Conservation (phyloP, 2,113 vertebrate genomes). For the Thunnus thynnus region DNA sequence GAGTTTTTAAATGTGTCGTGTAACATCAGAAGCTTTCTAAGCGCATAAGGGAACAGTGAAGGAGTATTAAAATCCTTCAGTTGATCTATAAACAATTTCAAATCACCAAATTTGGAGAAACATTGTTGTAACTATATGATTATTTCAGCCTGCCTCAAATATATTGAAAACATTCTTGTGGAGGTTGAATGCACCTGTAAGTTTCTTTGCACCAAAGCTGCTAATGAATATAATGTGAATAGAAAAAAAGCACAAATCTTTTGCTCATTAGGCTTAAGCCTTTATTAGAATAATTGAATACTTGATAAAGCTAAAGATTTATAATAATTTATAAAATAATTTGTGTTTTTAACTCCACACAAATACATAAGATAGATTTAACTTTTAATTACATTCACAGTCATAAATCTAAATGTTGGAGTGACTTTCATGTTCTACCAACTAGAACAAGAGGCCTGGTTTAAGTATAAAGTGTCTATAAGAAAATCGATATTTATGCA, state of each 20-base stretch:
- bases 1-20: too few species aligned
- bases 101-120: too few species aligned
- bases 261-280: slow-evolving; percentile 55
- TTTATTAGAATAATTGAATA: slow-evolving; percentile 80
- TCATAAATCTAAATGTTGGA: slow-evolving; percentile 66
- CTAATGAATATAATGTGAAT: not conserved
- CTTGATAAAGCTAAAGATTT: slow-evolving; percentile 67
- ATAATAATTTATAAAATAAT: slow-evolving; percentile 77
- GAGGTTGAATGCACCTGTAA: not conserved
- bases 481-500: slow-evolving; percentile 39
- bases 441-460: slow-evolving; percentile 48
- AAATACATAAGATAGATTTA: slow-evolving; percentile 59
- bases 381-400: slow-evolving; percentile 79
- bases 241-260: not conserved
- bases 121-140: too few species aligned
- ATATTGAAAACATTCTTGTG: too few species aligned
- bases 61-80: too few species aligned
- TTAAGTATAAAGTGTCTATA: slow-evolving; percentile 68
- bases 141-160: too few species aligned
- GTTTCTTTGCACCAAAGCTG: not conserved
- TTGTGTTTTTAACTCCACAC: slow-evolving; percentile 53
- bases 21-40: not conserved
- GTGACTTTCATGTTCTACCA: slow-evolving; percentile 31
- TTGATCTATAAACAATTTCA: too few species aligned
- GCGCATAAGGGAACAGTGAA: not conserved